These are phyloP conservation scores for Eupelmus urozonus DNA, from an alignment of 2,888 invertebrate species.

Conservation along the genomic window DNA sequence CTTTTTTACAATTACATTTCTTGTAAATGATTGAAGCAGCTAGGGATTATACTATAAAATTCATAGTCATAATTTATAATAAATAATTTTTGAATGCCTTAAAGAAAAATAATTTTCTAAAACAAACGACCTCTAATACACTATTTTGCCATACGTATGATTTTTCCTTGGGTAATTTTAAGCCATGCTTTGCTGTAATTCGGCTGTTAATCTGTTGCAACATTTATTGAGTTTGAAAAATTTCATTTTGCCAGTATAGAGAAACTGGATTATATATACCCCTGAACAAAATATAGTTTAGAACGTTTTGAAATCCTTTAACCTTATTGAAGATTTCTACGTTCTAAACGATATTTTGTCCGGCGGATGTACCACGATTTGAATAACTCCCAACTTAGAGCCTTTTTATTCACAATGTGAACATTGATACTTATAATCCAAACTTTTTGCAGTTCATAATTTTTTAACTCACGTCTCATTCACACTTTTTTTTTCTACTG, in stretches of 20 bases:
- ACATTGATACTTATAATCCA: constrained; percentile 3
- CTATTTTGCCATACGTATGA: too few species aligned
- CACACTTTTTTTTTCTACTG: constrained; percentile 33
- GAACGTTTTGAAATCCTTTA: too few species aligned
- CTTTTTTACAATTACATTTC: constrained; percentile 18
- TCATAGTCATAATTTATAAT: not conserved
- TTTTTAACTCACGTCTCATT: constrained; percentile 34
- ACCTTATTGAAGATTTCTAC: too few species aligned
- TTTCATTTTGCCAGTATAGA: not conserved
- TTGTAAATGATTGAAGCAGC: constrained; percentile 18
- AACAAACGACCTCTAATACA: too few species aligned
- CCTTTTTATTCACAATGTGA: constrained; percentile 23
- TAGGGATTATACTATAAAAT: constrained; percentile 14
- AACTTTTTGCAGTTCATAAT: constrained; percentile 2
- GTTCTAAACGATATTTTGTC: too few species aligned
- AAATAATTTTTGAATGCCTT: constrained; percentile 1
- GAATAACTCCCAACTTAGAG: constrained; percentile 30
- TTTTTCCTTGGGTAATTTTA: too few species aligned
- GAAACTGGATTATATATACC: not conserved
- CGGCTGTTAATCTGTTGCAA: too few species aligned
- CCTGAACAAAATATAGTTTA: too few species aligned
- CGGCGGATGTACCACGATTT: not conserved
- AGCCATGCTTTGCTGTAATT: too few species aligned
- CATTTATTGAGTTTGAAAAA: too few species aligned
- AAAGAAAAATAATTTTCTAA: too few species aligned